Evolutionary conservation across 23 tunicate genomes (phyloP).

Genomic region (Diplosoma virens): DNA sequence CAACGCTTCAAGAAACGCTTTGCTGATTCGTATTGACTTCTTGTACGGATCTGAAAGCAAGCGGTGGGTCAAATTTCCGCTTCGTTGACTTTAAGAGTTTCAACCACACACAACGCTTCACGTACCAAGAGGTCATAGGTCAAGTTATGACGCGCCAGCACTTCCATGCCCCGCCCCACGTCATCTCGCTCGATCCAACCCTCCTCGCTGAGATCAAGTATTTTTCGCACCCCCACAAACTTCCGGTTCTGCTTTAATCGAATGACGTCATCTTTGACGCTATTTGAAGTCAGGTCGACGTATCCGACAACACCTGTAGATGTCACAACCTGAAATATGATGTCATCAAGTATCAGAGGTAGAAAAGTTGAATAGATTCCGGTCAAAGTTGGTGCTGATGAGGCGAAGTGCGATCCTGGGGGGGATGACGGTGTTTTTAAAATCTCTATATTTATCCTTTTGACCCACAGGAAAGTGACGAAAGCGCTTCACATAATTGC

Average conservation of each 20-base stretch:
- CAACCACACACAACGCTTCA: background rate
- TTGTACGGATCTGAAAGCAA: constrained; percentile 43
- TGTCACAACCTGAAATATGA: too few relatives aligned
- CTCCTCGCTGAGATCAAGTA: constrained; percentile 40
- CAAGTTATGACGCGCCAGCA: constrained; percentile 41
- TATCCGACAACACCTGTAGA: constrained; percentile 80
- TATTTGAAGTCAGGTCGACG: constrained; percentile 49
- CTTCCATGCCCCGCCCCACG: constrained; percentile 51
- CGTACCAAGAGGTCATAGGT: constrained; percentile 75
- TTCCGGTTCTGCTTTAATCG: constrained; percentile 42
- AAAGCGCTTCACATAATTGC: too few relatives aligned
- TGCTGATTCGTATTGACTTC: constrained; percentile 49
- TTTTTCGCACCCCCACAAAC: constrained; percentile 77
- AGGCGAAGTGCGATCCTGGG: too few relatives aligned
- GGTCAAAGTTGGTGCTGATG: too few relatives aligned
- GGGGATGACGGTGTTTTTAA: too few relatives aligned
- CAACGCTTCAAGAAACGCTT: constrained; percentile 36
- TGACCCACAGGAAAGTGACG: too few relatives aligned
- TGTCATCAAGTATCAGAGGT: too few relatives aligned
- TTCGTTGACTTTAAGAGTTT: background rate
- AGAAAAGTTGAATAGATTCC: too few relatives aligned
- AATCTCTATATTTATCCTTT: too few relatives aligned
- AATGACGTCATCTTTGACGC: constrained; percentile 33
- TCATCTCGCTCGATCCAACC: constrained; percentile 67
- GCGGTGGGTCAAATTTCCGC: background rate